Evolutionary conservation across 2,113 vertebrate genomes (phyloP).

Genomic region (Petaurus breviceps): DNA sequence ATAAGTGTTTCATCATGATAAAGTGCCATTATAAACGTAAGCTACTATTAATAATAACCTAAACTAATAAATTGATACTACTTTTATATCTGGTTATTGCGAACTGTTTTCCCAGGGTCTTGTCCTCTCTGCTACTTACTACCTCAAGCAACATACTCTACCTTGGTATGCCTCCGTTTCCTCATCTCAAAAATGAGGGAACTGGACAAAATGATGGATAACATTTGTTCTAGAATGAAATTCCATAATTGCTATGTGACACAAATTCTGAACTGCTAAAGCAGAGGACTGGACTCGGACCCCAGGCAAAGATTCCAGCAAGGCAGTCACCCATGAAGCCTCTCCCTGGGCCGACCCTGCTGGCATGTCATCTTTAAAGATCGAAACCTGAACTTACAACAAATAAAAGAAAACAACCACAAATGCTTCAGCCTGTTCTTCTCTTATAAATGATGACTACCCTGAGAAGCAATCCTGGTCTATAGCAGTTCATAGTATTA

Average conservation of each 20-base stretch:
- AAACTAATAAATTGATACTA: background rate
- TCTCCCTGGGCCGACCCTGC: background rate
- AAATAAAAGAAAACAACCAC: background rate
- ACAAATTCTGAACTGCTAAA: background rate
- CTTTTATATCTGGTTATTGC: background rate
- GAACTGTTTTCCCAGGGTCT: background rate
- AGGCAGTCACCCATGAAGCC: background rate
- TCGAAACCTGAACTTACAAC: background rate
- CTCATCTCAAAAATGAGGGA: background rate
- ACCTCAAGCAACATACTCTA: background rate
- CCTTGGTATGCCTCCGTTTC: background rate
- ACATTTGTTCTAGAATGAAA: background rate
- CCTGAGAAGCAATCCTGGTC: background rate
- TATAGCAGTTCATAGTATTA: background rate
- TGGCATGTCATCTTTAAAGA: background rate
- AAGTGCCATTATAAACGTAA: background rate
- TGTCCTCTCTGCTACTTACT: background rate
- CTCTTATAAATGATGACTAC: background rate
- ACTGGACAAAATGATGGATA: background rate
- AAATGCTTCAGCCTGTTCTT: background rate
- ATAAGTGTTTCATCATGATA: background rate
- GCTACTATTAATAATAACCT: background rate
- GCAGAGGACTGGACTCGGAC: too few relatives aligned
- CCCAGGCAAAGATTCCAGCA: too few relatives aligned
- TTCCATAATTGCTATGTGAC: background rate